Conservation (phyloP, 2,113 vertebrate genomes). For the Dolichallabes microphthalmus region DNA sequence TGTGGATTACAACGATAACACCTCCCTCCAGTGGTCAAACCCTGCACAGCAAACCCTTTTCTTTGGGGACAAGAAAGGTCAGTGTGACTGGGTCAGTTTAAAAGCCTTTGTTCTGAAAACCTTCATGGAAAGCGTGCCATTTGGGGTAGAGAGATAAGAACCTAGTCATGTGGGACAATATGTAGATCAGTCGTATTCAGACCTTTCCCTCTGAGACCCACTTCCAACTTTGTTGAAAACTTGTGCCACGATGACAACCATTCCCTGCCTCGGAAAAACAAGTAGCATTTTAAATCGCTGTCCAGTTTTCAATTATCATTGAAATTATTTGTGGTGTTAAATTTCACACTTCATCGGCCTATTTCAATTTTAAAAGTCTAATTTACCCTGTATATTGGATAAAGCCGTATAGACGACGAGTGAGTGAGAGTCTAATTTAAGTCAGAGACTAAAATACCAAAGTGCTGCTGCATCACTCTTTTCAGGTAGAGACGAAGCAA, state of each 20-base stretch:
- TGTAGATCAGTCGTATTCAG: background rate
- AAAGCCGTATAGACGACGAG: background rate
- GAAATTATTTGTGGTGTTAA: background rate
- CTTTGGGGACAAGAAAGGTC: constrained; percentile 99
- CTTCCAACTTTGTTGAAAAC: background rate
- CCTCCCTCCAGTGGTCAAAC: constrained; percentile 99
- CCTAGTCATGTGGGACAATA: background rate
- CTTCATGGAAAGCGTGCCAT: constrained; percentile 5
- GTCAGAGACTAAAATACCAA: background rate
- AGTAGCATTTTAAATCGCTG: background rate
- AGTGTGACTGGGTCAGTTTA: constrained; percentile 58
- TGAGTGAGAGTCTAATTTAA: no score
- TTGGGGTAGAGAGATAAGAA: constrained; percentile 13
- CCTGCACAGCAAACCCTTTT: constrained; percentile 98
- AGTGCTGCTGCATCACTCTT: background rate
- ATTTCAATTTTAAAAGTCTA: background rate
- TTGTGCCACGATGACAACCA: background rate
- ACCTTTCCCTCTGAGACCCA: no score
- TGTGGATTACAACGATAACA: constrained; percentile 99
- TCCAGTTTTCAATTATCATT: background rate
- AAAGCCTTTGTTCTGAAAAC: constrained; percentile 18
- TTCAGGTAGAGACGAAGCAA: background rate
- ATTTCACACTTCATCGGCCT: background rate
- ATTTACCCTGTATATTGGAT: no score
- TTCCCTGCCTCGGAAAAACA: background rate